Evolutionary conservation across 2,113 vertebrate genomes (phyloP), one percentile per base, ranked within the genome.

Genomic region (Dasyornis broadbenti): DNA sequence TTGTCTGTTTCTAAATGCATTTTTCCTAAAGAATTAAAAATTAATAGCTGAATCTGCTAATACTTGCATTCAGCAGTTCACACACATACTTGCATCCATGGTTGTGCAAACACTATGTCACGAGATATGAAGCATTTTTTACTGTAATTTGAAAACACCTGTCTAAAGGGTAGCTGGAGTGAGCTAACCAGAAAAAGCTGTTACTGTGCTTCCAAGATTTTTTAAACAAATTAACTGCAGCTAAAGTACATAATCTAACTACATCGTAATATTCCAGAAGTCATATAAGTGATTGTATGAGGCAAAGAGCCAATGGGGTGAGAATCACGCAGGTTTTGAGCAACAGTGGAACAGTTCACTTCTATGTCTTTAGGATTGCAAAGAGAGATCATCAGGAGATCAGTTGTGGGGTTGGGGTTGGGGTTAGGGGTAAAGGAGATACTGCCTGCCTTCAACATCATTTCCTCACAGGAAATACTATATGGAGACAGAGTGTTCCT

Each of bases 351-450:
- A 80, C 5, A 2, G n/a, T 31, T 85, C 35, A 64, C 4, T 63
- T 35, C 24, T 54, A 2, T 28, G 33, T 28, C 47, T 42, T 72
- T 24, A 50, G 45, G 18, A 33, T 5, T 72, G 71, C n/a, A 50
- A 59, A 83, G 28, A 60, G 20, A 40, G 31, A 53, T 79, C 39
- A 50, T 31, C 16, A 11, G 23, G 24, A 63, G 18, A 28, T 61
- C 23, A 44, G 21, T 3, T 27, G 21, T 44, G 27, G 30, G 21
- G 47, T 49, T 11, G 12, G 47, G 47, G 12, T 49, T 23, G 0
- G 13, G 19, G 14, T 10, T 9, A 3, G 1, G 1, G 4, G 3
- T n/a, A n/a, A 15, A 75, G 15, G 13, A 15, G 12, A 35, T 49
- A 28, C 7, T 64, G 72, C 52, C 56, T 88, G 31, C 26, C 23